A percentile compares a stretch with the other conserved stretches of the same genome.
These are phyloP conservation scores for Caenorhabditis afra DNA, from an alignment of 2,888 invertebrate genomes.

Conservation along the genomic window DNA sequence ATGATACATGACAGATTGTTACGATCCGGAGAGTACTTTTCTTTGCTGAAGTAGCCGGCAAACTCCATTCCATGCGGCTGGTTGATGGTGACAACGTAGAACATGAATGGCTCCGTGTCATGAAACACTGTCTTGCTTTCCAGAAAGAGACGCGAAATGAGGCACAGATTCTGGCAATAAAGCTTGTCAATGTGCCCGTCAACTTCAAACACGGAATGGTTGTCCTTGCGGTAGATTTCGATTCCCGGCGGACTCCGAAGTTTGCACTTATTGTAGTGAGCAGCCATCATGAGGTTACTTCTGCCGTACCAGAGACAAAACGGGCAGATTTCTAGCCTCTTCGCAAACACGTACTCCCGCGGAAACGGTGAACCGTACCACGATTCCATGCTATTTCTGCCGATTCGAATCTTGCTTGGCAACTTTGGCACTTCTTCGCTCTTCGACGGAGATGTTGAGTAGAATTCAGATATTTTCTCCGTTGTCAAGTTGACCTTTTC, in stretches of 20 bases:
- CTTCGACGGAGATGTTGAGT: too few relatives aligned
- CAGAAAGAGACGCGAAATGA: conserved; percentile 95
- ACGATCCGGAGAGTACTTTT: conserved; percentile 87
- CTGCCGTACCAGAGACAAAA: conserved; percentile 95
- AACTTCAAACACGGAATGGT: conserved; percentile 81
- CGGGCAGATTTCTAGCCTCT: conserved; percentile 95
- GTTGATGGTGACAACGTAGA: conserved; percentile 95
- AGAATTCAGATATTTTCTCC: too few relatives aligned
- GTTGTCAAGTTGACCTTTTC: too few relatives aligned
- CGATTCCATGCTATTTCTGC: conserved; percentile 38
- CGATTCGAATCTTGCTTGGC: neutral
- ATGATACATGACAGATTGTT: conserved; percentile 99
- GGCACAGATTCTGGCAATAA: conserved; percentile 97
- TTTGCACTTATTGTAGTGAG: conserved; percentile 86
- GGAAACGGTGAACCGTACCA: conserved; percentile 99
- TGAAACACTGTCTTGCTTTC: conserved; percentile 96
- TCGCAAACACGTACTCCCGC: conserved; percentile 94
- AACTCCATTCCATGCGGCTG: conserved; percentile 93
- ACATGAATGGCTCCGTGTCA: conserved; percentile 97
- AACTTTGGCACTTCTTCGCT: neutral
- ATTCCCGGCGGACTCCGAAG: conserved; percentile 98
- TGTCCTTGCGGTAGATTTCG: conserved; percentile 91
- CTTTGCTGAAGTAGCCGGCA: conserved; percentile 97
- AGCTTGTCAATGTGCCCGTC: conserved; percentile 83
- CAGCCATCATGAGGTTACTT: conserved; percentile 22